These are phyloP conservation scores for Megalopta genalis DNA, from an alignment of 1,140 invertebrate genomes.

Conservation along the genomic window DNA sequence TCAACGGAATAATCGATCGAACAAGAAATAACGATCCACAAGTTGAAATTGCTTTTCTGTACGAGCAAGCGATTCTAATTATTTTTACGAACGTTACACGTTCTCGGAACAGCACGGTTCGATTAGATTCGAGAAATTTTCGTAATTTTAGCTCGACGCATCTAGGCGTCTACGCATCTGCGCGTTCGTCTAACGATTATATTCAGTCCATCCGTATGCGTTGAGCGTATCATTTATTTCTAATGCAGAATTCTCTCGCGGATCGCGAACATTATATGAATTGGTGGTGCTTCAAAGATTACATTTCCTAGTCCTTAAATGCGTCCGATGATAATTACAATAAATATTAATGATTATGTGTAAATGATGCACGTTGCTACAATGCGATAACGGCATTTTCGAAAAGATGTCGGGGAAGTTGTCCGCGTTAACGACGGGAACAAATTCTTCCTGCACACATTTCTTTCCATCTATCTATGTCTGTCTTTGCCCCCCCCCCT, in stretches of 20 bases:
- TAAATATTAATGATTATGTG: slow-evolving; percentile 24
- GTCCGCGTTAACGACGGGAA: background rate
- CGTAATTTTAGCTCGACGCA: background rate
- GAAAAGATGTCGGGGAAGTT: background rate
- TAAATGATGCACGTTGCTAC: slow-evolving; percentile 6
- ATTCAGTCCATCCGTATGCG: background rate
- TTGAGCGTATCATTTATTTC: slow-evolving; percentile 24
- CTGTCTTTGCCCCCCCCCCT: background rate
- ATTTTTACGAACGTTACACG: background rate
- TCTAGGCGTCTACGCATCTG: slow-evolving; percentile 2
- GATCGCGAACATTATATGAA: background rate
- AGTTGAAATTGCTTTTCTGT: slow-evolving; percentile 6
- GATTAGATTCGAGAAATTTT: background rate
- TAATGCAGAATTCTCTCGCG: slow-evolving; percentile 29
- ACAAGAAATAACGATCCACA: slow-evolving; percentile 3
- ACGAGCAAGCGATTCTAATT: background rate
- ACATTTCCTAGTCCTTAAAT: slow-evolving; percentile 37
- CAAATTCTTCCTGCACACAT: background rate
- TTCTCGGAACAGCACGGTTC: background rate
- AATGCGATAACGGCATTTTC: background rate
- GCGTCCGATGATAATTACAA: background rate
- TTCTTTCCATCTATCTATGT: background rate
- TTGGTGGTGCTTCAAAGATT: slow-evolving; percentile 46
- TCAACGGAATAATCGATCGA: background rate
- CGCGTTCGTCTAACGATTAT: slow-evolving; percentile 3